phyloP scores from a whole-genome alignment of 37 sponge, comb jelly and placozoan species.

The Ephydatia muelleri region DNA sequence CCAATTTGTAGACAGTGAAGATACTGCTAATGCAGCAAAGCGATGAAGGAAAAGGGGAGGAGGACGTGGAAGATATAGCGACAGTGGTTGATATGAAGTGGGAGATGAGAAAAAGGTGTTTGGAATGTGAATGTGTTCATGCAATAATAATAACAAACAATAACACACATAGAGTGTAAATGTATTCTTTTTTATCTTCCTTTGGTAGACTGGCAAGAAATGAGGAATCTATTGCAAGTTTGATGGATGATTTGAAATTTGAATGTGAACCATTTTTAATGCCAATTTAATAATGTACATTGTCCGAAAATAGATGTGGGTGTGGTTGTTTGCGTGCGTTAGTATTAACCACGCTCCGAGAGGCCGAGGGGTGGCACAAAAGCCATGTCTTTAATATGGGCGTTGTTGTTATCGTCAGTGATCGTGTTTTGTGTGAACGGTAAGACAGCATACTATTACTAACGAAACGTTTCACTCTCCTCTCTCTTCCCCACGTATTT shows the following conservation, averaged over 20 bases:
- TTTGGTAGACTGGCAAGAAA: slow-evolving; percentile 29
- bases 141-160: background rate
- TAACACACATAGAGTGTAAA: background rate
- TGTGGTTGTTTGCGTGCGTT: background rate
- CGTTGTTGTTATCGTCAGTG: background rate
- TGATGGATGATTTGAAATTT: slow-evolving; percentile 57
- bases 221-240: slow-evolving; percentile 58
- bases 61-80: slow-evolving; percentile 23
- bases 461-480: background rate
- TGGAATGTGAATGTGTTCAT: background rate
- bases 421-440: background rate
- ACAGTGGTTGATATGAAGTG: slow-evolving; percentile 5
- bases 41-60: background rate
- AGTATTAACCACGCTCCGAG: background rate
- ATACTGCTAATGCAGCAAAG: slow-evolving; percentile 8
- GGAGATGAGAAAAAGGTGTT: slow-evolving; percentile 14
- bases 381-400: background rate
- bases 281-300: background rate
- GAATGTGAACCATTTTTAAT: slow-evolving; percentile 58
- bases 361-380: background rate
- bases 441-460: background rate
- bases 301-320: too few relatives aligned
- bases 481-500: background rate
- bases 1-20: slow-evolving; percentile 10
- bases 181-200: background rate